These are phyloP conservation scores for Cerceris ruficornis DNA, from an alignment of 2,888 invertebrate species.

Conservation along the genomic window DNA sequence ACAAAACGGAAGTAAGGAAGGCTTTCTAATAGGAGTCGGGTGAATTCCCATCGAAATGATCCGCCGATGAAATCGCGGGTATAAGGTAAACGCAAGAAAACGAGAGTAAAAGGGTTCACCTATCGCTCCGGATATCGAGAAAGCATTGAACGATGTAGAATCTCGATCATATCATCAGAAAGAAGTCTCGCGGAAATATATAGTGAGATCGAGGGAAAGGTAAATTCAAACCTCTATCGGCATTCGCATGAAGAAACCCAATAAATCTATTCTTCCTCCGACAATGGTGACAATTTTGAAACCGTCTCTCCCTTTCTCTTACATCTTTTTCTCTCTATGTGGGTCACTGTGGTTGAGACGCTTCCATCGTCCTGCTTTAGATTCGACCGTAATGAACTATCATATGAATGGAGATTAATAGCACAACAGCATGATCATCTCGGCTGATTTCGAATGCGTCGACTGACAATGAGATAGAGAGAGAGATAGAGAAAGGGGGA, in stretches of 20 bases:
- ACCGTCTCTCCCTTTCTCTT: constrained; percentile 4
- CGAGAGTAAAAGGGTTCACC: not conserved
- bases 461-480: not conserved
- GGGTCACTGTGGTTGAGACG: constrained; percentile 33
- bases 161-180: not conserved
- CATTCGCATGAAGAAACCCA: constrained; percentile 6
- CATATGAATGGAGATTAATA: constrained; percentile 35
- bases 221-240: not conserved
- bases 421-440: not conserved
- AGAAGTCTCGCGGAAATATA: constrained; percentile 4
- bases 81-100: not conserved
- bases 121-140: not conserved
- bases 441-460: constrained; percentile 5
- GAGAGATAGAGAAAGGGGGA: too few species aligned
- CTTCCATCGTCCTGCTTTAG: constrained; percentile 5
- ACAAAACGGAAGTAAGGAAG: not conserved
- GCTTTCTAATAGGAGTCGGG: constrained; percentile 1
- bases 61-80: not conserved
- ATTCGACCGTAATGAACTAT: not conserved
- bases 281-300: constrained; percentile 56
- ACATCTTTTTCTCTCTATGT: constrained; percentile 13
- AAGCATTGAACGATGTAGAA: constrained; percentile 3
- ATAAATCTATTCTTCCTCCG: constrained; percentile 30
- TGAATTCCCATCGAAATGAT: not conserved
- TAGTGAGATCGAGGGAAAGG: constrained; percentile 13